These are phyloP conservation scores for Andrena camellia DNA, from an alignment of 2,888 invertebrate species.

Conservation along the genomic window DNA sequence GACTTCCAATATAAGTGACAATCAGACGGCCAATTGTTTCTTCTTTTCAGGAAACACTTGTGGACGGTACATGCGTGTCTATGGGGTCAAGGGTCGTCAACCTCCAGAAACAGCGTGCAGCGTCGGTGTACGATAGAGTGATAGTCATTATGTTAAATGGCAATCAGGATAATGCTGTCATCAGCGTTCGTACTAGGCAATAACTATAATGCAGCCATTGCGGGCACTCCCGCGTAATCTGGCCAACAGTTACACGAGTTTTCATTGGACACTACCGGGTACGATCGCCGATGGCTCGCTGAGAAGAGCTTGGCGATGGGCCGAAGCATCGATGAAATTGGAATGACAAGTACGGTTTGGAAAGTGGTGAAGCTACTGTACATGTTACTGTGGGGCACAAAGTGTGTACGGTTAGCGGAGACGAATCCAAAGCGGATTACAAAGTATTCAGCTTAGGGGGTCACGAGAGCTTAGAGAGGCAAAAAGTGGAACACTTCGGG, in stretches of 20 bases:
- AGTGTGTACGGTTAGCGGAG: too few relatives aligned
- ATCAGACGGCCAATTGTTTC: slow-evolving; percentile 69
- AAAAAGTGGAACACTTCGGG: not conserved
- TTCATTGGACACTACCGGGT: slow-evolving; percentile 76
- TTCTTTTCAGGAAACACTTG: slow-evolving; percentile 70
- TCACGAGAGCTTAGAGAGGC: not conserved
- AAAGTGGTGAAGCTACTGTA: too few relatives aligned
- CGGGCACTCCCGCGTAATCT: slow-evolving; percentile 73
- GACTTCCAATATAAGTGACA: slow-evolving; percentile 47
- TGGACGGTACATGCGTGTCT: slow-evolving; percentile 22
- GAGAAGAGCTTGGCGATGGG: not conserved
- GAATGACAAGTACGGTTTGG: too few relatives aligned
- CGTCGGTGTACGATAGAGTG: slow-evolving; percentile 71
- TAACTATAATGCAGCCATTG: slow-evolving; percentile 75
- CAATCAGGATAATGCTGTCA: slow-evolving; percentile 83
- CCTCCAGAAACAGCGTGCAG: slow-evolving; percentile 71
- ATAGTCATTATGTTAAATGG: slow-evolving; percentile 82
- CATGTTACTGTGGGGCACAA: too few relatives aligned
- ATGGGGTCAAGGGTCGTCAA: slow-evolving; percentile 75
- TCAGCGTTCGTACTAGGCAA: slow-evolving; percentile 76
- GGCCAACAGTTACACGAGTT: slow-evolving; percentile 66
- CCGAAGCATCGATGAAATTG: too few relatives aligned
- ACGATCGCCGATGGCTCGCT: slow-evolving; percentile 2
- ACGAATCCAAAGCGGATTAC: not conserved
- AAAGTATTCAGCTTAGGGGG: not conserved